These are phyloP conservation scores for Luperina nickerlii DNA, from an alignment of 2,888 invertebrate species.

Conservation along the genomic window DNA sequence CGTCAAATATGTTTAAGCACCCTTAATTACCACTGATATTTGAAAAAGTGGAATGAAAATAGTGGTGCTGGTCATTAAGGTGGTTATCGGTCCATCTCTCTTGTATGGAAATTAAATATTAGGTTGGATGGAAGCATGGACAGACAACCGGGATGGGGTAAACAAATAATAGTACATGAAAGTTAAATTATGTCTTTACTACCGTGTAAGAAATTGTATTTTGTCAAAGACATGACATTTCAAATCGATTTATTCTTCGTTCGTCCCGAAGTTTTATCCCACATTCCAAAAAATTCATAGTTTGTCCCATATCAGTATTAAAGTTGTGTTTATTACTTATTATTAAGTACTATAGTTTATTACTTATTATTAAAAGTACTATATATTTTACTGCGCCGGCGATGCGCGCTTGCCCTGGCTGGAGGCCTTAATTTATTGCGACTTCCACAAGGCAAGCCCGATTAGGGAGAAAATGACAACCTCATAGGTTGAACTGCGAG, in stretches of 20 bases:
- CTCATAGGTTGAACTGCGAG: too few species aligned
- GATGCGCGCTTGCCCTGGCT: too few species aligned
- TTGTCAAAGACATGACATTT: neutral
- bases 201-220: neutral
- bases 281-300: too few species aligned
- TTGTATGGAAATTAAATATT: slow-evolving; percentile 27
- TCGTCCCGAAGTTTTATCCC: too few species aligned
- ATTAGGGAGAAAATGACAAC: too few species aligned
- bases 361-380: too few species aligned
- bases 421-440: too few species aligned
- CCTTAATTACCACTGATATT: slow-evolving; percentile 71
- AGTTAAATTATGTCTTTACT: neutral
- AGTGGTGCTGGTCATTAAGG: slow-evolving; percentile 57
- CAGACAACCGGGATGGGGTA: neutral
- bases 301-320: too few species aligned
- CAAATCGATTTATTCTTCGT: neutral
- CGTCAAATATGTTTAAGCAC: slow-evolving; percentile 74
- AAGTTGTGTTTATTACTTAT: too few species aligned
- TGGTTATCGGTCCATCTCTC: slow-evolving; percentile 60
- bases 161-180: neutral
- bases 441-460: too few species aligned
- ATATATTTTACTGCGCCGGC: too few species aligned
- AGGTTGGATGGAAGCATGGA: slow-evolving; percentile 12
- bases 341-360: too few species aligned
- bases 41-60: slow-evolving; percentile 58